Percentiles rank a stretch among this genome's conserved stretches.
Evolutionary conservation across 2,888 invertebrate genomes (phyloP).

Genomic region (Dynastes maya): DNA sequence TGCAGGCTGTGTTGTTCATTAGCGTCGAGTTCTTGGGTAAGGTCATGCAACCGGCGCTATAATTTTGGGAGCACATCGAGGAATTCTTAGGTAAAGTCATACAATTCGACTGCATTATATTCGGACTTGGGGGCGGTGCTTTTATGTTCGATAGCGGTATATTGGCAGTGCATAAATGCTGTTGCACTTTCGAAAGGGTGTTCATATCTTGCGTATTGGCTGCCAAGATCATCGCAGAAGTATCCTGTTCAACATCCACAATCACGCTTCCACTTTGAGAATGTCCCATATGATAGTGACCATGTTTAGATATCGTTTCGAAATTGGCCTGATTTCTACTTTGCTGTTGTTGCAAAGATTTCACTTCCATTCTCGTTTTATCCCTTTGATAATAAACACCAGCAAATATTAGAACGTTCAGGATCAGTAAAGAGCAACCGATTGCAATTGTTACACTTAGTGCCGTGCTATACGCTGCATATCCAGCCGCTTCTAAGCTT

Average conservation of each 20-base stretch:
- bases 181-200: conserved; percentile 73
- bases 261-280: conserved; percentile 87
- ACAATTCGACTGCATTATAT: conserved; percentile 71
- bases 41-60: conserved; percentile 72
- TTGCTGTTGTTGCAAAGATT: conserved; percentile 84
- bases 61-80: conserved; percentile 64
- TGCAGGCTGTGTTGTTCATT: conserved; percentile 71
- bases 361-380: conserved; percentile 85
- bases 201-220: conserved; percentile 73
- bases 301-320: conserved; percentile 86
- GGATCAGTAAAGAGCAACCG: conserved; percentile 85
- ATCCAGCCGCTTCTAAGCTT: conserved; percentile 85
- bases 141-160: conserved; percentile 72
- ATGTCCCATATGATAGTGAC: conserved; percentile 84
- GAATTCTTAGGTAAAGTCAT: conserved; percentile 73
- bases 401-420: conserved; percentile 88
- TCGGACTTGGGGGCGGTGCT: conserved; percentile 76
- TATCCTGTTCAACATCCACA: conserved; percentile 87
- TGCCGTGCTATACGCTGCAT: conserved; percentile 84
- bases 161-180: conserved; percentile 72
- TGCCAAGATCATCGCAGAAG: conserved; percentile 75
- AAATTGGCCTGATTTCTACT: conserved; percentile 77
- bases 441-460: conserved; percentile 86
- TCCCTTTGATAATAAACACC: conserved; percentile 88
- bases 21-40: conserved; percentile 75